Evolutionary conservation across 2,797 vertebrate genomes (phyloP).

Genomic region (Malacoraja senta): DNA sequence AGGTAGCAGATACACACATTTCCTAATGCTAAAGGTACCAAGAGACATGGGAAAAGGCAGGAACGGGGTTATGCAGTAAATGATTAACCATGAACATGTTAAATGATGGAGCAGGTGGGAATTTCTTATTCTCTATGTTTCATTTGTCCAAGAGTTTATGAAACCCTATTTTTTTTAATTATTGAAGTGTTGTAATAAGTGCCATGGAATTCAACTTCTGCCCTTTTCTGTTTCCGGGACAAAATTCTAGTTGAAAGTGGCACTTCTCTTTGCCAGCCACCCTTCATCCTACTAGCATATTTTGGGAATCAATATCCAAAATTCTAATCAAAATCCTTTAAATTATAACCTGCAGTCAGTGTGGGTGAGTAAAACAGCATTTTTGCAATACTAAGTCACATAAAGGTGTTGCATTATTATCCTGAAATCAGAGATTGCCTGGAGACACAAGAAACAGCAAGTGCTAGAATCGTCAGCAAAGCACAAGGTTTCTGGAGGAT

Average conservation of each 20-base stretch:
- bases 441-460: background rate
- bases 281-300: background rate
- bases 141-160: no score
- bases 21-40: no score
- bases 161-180: background rate
- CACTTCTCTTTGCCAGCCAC: background rate
- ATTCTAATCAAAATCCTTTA: background rate
- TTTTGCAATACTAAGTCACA: background rate
- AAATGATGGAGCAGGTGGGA: no score
- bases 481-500: no score
- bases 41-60: no score
- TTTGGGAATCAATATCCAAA: background rate
- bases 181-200: background rate
- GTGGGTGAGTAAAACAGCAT: background rate
- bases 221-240: background rate
- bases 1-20: no score
- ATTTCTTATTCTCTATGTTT: no score
- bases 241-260: background rate
- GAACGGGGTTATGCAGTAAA: no score
- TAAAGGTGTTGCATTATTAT: background rate
- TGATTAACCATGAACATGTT: no score
- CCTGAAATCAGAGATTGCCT: background rate
- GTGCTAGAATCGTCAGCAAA: no score
- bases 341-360: background rate
- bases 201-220: background rate